Evolutionary conservation across 2,113 vertebrate species (phyloP), one percentile per base, ranked within the genome.

Genomic region (Aldabrachelys gigantea): DNA sequence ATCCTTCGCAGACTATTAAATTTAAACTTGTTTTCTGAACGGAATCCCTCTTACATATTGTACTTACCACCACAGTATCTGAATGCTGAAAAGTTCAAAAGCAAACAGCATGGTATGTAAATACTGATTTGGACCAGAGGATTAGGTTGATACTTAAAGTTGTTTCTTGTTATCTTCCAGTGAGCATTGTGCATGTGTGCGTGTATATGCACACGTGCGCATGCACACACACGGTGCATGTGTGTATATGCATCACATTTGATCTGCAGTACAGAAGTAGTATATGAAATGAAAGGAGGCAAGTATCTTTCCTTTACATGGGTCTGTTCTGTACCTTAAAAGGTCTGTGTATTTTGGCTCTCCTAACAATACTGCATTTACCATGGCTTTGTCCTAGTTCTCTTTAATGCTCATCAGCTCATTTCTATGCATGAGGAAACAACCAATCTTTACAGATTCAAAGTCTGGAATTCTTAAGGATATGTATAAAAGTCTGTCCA

Each of bases 381-480:
- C 1, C 2, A 0, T 4, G 41, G 91, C 95, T 82, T 86, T 89
- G 85, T 62, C 53, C 59, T 57, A 78, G 0, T 21, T 2, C 92
- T 84, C 85, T 10, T 72, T 11, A 82, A 57, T 1, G 3, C 69
- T 80, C 86, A 59, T 35, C 75, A 2, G 47, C 78, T 80, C 53
- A 17, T 41, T 9, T 82, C 17, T 10, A 75, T 54, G 10, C 27
- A 1, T 29, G 5, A 78, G 8, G n/a, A 24, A 81, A 82, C 17
- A 59, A 50, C 50, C 76, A 6, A 92, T 81, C 41, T 94, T 91
- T 17, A 12, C 1, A 89, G 89, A 50, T 17, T 24, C 80, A 84
- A 41, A 54, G 88, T 84, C 52, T 72, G 65, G 89, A 79, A 96
- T 85, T 97, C 93, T 92, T n/a, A 88, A 72, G 82, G 72, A 4